phyloP scores from a whole-genome alignment of 1,140 invertebrate genomes.

The Bombyx mandarina region DNA sequence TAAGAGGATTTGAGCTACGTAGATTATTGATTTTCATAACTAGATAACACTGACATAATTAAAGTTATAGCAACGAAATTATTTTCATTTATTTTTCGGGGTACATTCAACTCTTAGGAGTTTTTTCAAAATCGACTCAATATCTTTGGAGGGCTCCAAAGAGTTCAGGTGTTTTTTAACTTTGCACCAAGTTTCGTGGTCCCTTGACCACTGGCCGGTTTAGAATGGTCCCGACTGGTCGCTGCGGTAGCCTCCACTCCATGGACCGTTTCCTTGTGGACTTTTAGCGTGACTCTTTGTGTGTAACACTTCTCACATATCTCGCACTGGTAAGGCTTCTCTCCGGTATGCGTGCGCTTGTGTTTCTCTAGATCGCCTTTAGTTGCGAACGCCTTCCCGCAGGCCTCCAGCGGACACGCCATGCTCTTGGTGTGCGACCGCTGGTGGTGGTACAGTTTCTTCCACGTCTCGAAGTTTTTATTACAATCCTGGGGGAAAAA shows the following conservation, averaged over 20 bases:
- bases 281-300: slow-evolving; percentile 57
- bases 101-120: too few species aligned
- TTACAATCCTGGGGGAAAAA: slow-evolving; percentile 38
- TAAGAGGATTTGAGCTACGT: too few species aligned
- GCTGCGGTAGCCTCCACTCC: neutral
- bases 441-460: slow-evolving; percentile 55
- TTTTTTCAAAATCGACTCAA: too few species aligned
- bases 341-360: slow-evolving; percentile 52
- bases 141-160: too few species aligned
- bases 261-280: slow-evolving; percentile 36
- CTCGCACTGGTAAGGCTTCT: slow-evolving; percentile 47
- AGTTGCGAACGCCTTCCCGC: slow-evolving; percentile 74
- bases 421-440: slow-evolving; percentile 59
- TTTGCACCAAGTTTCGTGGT: too few species aligned
- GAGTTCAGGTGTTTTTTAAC: too few species aligned
- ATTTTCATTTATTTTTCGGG: too few species aligned
- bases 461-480: slow-evolving; percentile 38
- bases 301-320: slow-evolving; percentile 57
- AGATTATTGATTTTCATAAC: too few species aligned
- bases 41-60: too few species aligned
- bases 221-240: too few species aligned
- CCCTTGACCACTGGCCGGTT: too few species aligned
- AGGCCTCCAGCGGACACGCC: slow-evolving; percentile 52
- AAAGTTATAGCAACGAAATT: too few species aligned
- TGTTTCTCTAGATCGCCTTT: slow-evolving; percentile 56